Evolutionary conservation across 2,888 invertebrate genomes (phyloP).

Genomic region (Ectemnius continuus): DNA sequence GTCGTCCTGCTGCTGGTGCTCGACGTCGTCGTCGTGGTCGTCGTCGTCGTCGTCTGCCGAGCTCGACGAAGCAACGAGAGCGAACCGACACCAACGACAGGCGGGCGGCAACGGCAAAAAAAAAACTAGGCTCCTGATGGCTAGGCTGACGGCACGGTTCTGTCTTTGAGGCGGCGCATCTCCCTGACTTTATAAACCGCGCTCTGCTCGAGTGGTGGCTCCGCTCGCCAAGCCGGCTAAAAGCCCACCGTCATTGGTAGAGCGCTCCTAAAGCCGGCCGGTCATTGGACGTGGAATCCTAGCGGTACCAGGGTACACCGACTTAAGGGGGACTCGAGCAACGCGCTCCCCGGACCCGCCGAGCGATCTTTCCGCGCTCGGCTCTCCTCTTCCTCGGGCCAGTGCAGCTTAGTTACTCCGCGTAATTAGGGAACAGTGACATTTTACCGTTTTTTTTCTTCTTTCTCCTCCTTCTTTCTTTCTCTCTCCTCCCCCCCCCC

Average conservation of each 20-base stretch:
- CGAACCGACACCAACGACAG: background rate
- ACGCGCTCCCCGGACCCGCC: slow-evolving; percentile 34
- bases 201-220: slow-evolving; percentile 62
- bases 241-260: slow-evolving; percentile 65
- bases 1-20: background rate
- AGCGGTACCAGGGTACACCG: slow-evolving; percentile 64
- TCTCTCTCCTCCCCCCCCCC: background rate
- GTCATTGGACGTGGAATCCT: slow-evolving; percentile 54
- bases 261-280: slow-evolving; percentile 57
- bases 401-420: slow-evolving; percentile 62
- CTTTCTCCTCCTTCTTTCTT: background rate
- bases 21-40: background rate
- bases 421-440: slow-evolving; percentile 73
- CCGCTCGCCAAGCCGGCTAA: slow-evolving; percentile 60
- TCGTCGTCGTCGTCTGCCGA: background rate
- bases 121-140: slow-evolving; percentile 70
- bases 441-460: slow-evolving; percentile 70
- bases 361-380: slow-evolving; percentile 38
- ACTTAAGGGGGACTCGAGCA: slow-evolving; percentile 44
- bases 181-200: slow-evolving; percentile 77
- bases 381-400: slow-evolving; percentile 27
- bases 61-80: too few species aligned
- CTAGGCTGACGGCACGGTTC: slow-evolving; percentile 77
- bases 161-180: slow-evolving; percentile 75
- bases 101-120: slow-evolving; percentile 26